phyloP scores from a whole-genome alignment of 2,113 vertebrate species.

The Fregata magnificens region DNA sequence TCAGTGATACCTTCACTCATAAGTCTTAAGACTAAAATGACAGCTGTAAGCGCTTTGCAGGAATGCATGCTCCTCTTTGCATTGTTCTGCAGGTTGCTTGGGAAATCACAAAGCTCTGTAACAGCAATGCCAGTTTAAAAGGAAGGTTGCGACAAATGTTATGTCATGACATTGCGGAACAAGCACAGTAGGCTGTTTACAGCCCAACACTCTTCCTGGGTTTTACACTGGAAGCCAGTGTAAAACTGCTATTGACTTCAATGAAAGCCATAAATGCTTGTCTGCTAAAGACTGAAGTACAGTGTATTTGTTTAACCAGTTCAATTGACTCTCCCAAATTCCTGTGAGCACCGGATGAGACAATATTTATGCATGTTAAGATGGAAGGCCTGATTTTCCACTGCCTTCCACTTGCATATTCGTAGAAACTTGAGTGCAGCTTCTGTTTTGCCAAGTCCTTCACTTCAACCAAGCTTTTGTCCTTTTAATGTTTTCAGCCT shows the following conservation, averaged over 20 bases:
- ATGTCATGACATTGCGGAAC: not conserved
- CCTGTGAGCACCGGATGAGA: not conserved
- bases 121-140: not conserved
- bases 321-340: not conserved
- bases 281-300: not conserved
- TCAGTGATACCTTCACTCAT: conserved; percentile 58
- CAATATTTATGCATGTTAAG: not conserved
- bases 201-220: not conserved
- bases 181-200: not conserved
- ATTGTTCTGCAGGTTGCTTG: conserved; percentile 3
- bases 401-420: not conserved
- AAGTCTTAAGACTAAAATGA: conserved; percentile 40
- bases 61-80: conserved; percentile 11
- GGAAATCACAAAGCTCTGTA: not conserved
- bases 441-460: not conserved
- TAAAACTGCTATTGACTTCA: not conserved
- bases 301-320: not conserved
- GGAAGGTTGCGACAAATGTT: not conserved
- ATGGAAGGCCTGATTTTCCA: not conserved
- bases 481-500: not conserved
- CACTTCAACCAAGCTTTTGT: not conserved
- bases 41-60: conserved; percentile 34
- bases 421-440: not conserved
- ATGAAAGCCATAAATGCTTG: not conserved
- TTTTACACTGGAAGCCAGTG: not conserved